Conservation (phyloP, 2,888 invertebrate species). For the Scotopteryx bipunctaria region DNA sequence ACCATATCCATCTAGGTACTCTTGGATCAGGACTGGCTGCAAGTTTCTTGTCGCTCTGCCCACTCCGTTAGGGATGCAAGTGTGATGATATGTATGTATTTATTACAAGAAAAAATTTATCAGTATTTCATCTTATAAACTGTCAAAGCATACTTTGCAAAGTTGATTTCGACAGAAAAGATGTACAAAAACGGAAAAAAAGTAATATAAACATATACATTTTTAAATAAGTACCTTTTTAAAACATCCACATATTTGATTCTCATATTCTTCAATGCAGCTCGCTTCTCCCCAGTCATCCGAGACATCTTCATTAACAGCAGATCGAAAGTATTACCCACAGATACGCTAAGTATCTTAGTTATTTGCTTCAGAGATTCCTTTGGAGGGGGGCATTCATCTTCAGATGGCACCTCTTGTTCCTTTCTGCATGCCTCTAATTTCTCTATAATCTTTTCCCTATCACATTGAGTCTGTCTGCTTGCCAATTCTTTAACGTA, state of each 20-base stretch:
- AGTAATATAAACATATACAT: no score
- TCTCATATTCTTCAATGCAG: conserved; percentile 61
- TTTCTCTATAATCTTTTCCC: conserved; percentile 61
- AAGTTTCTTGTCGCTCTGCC: no score
- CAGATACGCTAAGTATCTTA: conserved; percentile 58
- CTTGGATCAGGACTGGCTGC: no score
- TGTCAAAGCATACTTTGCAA: no score
- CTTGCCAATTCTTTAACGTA: conserved; percentile 66
- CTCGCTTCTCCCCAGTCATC: conserved; percentile 63
- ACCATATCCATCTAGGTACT: no score
- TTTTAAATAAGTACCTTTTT: no score
- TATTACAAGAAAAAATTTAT: no score
- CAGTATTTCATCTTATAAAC: no score
- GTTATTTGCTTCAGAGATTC: conserved; percentile 65
- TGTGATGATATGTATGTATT: no score
- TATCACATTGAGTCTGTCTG: conserved; percentile 54
- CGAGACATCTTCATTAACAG: conserved; percentile 67
- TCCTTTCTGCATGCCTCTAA: conserved; percentile 61
- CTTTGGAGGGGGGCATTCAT: conserved; percentile 52
- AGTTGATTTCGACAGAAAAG: no score
- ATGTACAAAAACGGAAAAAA: no score
- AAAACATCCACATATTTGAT: conserved; percentile 72
- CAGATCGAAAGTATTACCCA: conserved; percentile 66
- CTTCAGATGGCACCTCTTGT: conserved; percentile 42
- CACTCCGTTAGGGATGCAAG: no score